Percentiles rank a stretch among this genome's conserved stretches.
Conservation (phyloP, 2,113 vertebrate genomes). For the Platichthys stellatus region DNA sequence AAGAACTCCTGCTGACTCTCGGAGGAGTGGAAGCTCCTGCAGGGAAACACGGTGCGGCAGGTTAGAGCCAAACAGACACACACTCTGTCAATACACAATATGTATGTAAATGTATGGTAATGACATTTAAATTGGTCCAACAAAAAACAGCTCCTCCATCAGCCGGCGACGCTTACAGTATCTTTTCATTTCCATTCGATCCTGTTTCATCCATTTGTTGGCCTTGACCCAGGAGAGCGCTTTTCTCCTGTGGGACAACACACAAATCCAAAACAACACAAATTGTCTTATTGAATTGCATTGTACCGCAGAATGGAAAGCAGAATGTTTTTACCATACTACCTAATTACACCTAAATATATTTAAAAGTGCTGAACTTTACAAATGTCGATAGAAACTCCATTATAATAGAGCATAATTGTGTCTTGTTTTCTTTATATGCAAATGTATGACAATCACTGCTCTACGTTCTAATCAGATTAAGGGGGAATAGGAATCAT, state of each 20-base stretch:
- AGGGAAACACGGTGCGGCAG: slow-evolving; percentile 19
- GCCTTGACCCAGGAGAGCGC: slow-evolving; percentile 76
- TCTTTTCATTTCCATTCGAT: slow-evolving; percentile 77
- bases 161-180: slow-evolving; percentile 69
- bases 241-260: slow-evolving; percentile 74
- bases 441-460: neutral
- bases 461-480: neutral
- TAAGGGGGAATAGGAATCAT: too few relatives aligned
- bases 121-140: neutral
- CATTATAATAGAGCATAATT: neutral
- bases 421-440: neutral
- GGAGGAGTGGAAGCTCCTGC: slow-evolving; percentile 96
- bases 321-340: neutral
- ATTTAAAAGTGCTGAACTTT: neutral
- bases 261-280: neutral
- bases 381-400: neutral
- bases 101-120: neutral
- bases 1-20: slow-evolving; percentile 99
- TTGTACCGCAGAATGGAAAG: neutral
- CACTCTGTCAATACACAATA: neutral
- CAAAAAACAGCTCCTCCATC: neutral
- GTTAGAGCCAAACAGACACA: neutral
- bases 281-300: neutral
- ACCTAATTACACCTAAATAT: neutral
- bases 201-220: slow-evolving; percentile 67